Evolutionary conservation across 2,888 invertebrate species (phyloP), one percentile per base, ranked within the genome.

Genomic region (Eupithecia subumbrata): DNA sequence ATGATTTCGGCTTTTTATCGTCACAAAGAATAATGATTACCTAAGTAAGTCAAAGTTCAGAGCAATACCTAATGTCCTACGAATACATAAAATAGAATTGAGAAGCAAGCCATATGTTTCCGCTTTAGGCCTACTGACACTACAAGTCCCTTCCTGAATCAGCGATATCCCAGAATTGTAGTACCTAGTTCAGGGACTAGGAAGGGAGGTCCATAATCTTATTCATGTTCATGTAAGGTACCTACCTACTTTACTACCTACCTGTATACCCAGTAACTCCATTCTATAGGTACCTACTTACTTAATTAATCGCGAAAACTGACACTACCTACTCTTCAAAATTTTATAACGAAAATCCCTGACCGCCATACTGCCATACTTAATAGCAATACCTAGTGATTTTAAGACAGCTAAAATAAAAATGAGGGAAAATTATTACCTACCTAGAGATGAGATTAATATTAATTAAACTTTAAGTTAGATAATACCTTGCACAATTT

Each of bases 101-200:
- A 25, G 14, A 67, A 22, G 34, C 34, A 34, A n/a, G 52, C 52
- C 56, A 70, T 70, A 56, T 70, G 70, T 40, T 70, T 40, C 56
- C 52, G 40, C n/a, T 34, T 37, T 56, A 56, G 22, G 22, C n/a
- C n/a, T 56, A 56, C n/a, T 8, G 18, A 48, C 18, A 48, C 48
- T 52, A 25, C 34, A n/a, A 52, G 69, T 37, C 69, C 56, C 37
- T 70, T 70, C 34, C 69, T 70, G 69, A 70, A 70, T 70, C 70
- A 70, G 56, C 56, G 34, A 45, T 52, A n/a, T 67, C 56, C 48
- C 8, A 52, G 18, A 18, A 69, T n/a, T 22, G n/a, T n/a, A n/a
- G n/a, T n/a, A n/a, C 5, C 18, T 43, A 67, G 40, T 45, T n/a
- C n/a, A 11, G 14, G 40, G 14, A 18, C 67, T 34, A 43, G 22